These are phyloP conservation scores for rabbit (Oryctolagus cuniculus) DNA, from an alignment of 2,113 vertebrate species.

Conservation along the genomic window mOryCun1.1 NC_091449.1:21808001-21808500, in stretches of 20 bases:
- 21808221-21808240: conserved; percentile 5
- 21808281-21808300: not conserved
- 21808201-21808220: conserved; percentile 31
- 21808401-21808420: conserved; percentile 41
- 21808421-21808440: not conserved
- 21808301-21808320: not conserved
- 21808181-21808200: not conserved
- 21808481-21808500: conserved; percentile 65
- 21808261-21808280: conserved; percentile 4
- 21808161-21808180: conserved; percentile 35
- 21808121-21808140: not conserved
- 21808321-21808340: conserved; percentile 20
- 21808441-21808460: not conserved
- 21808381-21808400: not conserved
- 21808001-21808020: not conserved
- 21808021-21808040: not conserved
- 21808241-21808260: conserved; percentile 51
- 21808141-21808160: not conserved
- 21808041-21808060: not conserved
- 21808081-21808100: not conserved
- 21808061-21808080: fast-evolving
- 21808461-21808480: not conserved
- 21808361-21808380: not conserved
- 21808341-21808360: conserved; percentile 10
- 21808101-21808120: not conserved